These are phyloP conservation scores for Drosophila athabasca DNA, from an alignment of 1,140 invertebrate species.

Conservation along the genomic window DNA sequence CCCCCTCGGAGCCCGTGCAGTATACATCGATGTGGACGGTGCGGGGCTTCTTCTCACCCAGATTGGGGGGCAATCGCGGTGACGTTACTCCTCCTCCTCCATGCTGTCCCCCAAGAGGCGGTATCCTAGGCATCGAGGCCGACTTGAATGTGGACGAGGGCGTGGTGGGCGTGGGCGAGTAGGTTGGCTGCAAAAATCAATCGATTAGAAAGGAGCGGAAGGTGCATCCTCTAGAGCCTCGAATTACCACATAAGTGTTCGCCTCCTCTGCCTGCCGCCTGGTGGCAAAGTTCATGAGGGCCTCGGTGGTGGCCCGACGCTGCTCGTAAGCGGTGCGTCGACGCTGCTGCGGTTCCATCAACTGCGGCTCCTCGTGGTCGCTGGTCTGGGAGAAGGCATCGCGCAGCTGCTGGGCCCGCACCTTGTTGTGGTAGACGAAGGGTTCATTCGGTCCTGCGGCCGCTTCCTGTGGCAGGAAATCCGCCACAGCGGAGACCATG, in stretches of 20 bases:
- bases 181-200: constrained; percentile 45
- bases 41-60: constrained; percentile 86
- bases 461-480: constrained; percentile 63
- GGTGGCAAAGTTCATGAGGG: constrained; percentile 57
- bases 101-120: constrained; percentile 38
- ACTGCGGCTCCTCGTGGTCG: constrained; percentile 68
- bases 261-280: constrained; percentile 73
- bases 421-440: constrained; percentile 75
- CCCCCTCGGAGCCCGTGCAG: constrained; percentile 89
- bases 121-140: constrained; percentile 73
- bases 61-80: constrained; percentile 30
- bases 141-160: constrained; percentile 75
- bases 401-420: constrained; percentile 72
- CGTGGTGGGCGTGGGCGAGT: constrained; percentile 65
- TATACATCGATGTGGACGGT: constrained; percentile 92
- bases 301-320: constrained; percentile 73
- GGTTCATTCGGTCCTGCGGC: constrained; percentile 47
- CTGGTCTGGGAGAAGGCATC: constrained; percentile 82
- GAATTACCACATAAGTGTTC: constrained; percentile 73
- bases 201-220: not conserved
- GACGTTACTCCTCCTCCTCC: constrained; percentile 14
- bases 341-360: constrained; percentile 16
- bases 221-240: not conserved
- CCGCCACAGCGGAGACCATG: constrained; percentile 85
- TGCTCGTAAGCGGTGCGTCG: constrained; percentile 64